phyloP scores from a whole-genome alignment of 2,797 vertebrate species.

The Premnoplex brunnescens region DNA sequence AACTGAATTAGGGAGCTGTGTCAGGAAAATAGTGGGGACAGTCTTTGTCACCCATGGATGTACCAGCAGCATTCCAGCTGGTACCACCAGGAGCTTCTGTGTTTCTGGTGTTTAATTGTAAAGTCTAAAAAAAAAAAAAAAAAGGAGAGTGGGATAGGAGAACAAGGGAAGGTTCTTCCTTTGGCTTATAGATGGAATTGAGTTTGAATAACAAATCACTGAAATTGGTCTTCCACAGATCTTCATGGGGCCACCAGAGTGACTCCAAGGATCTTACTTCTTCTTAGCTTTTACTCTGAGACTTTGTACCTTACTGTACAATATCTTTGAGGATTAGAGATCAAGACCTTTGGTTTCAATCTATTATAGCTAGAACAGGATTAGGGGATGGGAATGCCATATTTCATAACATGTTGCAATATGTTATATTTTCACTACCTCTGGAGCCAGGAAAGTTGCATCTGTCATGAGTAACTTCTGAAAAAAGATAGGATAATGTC shows the following conservation, averaged over 20 bases:
- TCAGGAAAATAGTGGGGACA: neutral
- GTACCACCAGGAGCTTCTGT: neutral
- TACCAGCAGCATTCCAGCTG: neutral
- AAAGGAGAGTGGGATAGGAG: fast-evolving
- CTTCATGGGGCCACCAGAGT: neutral
- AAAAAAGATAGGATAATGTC: conserved; percentile 19
- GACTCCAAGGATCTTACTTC: neutral
- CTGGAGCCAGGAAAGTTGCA: conserved; percentile 35
- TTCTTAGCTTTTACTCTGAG: neutral
- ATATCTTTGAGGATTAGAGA: neutral
- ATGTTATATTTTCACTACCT: conserved; percentile 5
- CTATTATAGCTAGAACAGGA: neutral
- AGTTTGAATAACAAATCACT: neutral
- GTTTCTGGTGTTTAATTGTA: neutral
- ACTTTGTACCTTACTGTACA: neutral
- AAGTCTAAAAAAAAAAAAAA: neutral
- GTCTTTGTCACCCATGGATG: neutral
- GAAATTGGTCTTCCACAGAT: neutral
- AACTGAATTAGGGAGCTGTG: neutral
- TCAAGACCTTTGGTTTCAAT: neutral
- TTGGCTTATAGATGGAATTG: neutral
- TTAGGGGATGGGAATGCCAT: neutral
- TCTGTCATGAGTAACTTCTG: conserved; percentile 35
- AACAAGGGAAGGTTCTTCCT: neutral
- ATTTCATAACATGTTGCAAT: conserved; percentile 9